Conservation (phyloP, 2,113 vertebrate genomes). For the Dicerorhinus sumatrensis region DNA sequence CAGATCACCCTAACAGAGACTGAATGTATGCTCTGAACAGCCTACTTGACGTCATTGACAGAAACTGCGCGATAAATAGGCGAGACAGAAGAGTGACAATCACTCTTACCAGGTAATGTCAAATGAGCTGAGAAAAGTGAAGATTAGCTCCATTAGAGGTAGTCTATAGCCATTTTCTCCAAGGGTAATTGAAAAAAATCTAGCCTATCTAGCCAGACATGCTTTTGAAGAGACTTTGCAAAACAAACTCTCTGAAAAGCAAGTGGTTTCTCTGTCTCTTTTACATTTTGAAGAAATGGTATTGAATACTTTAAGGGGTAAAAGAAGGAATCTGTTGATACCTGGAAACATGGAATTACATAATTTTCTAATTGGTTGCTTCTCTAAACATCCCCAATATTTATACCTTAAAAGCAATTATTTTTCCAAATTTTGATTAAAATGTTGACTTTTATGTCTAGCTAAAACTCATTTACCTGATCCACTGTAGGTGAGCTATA, state of each 20-base stretch:
- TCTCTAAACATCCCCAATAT: neutral
- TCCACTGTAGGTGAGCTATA: neutral
- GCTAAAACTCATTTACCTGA: neutral
- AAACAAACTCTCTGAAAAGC: neutral
- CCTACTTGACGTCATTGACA: neutral
- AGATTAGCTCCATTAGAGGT: neutral
- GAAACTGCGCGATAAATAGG: neutral
- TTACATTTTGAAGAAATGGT: slow-evolving; percentile 6
- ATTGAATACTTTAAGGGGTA: neutral
- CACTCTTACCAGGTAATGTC: neutral
- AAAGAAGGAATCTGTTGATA: neutral
- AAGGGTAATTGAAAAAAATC: neutral
- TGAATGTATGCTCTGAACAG: neutral
- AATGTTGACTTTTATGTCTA: neutral
- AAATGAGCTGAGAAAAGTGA: neutral
- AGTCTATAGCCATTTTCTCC: slow-evolving; percentile 2
- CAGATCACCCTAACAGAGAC: neutral
- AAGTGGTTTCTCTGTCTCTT: neutral
- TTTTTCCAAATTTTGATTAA: slow-evolving; percentile 14
- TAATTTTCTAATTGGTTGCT: neutral
- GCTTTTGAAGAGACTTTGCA: neutral
- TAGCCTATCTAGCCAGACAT: neutral
- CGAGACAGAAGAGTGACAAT: neutral
- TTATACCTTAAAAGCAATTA: neutral
- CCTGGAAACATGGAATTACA: neutral